These are phyloP conservation scores for Callocephalon fimbriatum DNA, from an alignment of 2,113 vertebrate genomes.

Conservation along the genomic window DNA sequence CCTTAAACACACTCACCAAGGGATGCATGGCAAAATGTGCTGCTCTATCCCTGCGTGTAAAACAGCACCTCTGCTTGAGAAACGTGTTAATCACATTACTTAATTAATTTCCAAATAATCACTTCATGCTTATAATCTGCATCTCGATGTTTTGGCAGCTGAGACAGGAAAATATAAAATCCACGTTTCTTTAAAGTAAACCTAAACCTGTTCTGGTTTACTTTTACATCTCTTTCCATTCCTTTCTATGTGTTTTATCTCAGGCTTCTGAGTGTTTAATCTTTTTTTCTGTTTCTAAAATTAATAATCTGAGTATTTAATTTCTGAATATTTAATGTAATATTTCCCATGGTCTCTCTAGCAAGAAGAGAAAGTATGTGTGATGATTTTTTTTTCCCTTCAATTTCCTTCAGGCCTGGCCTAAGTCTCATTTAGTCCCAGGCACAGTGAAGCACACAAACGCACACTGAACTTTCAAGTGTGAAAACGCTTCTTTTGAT, in stretches of 20 bases:
- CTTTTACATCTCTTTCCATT: not conserved
- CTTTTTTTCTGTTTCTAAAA: not conserved
- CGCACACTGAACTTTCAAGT: not conserved
- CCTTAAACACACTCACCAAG: not conserved
- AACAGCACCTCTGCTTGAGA: constrained; percentile 39
- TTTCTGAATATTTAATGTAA: not conserved
- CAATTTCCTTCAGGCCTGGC: not conserved
- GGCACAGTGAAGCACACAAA: not conserved
- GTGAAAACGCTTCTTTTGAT: not conserved
- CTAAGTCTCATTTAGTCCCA: not conserved
- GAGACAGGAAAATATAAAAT: not conserved
- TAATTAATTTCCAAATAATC: constrained; percentile 53
- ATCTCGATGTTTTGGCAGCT: constrained; percentile 25
- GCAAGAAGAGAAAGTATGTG: not conserved
- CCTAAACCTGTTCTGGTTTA: not conserved
- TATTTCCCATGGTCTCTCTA: not conserved
- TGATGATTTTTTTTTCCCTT: not conserved
- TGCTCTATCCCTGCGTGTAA: not conserved
- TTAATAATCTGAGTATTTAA: not conserved
- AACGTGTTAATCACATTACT: not conserved
- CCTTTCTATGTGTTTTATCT: not conserved
- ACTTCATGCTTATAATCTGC: constrained; percentile 12
- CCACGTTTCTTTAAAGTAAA: not conserved
- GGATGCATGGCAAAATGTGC: not conserved
- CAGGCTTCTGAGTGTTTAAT: not conserved